These are phyloP conservation scores for Micromys minutus DNA, from an alignment of 2,113 vertebrate species.

Conservation along the genomic window DNA sequence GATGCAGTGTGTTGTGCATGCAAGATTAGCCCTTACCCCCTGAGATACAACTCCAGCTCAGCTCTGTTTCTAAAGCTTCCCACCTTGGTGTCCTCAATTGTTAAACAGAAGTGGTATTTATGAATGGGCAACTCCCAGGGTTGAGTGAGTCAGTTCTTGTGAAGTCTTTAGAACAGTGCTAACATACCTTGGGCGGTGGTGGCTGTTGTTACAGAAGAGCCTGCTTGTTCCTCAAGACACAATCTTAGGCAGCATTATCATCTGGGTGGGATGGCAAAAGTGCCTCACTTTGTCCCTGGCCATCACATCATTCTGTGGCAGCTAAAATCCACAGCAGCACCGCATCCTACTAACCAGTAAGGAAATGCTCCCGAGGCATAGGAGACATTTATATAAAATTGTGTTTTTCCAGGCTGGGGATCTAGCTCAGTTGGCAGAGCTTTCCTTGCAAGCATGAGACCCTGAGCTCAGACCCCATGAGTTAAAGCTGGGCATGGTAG, in stretches of 20 bases:
- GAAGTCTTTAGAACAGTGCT: neutral
- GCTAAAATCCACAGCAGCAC: neutral
- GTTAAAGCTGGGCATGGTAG: neutral
- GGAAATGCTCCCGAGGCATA: neutral
- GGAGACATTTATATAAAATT: neutral
- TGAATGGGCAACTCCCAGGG: neutral
- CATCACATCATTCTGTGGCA: neutral
- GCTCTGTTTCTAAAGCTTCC: neutral
- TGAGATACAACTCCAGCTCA: neutral
- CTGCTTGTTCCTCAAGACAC: fast-evolving
- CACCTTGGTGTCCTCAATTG: neutral
- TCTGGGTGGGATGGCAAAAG: fast-evolving
- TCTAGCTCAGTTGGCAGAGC: neutral
- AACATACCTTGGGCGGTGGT: too few relatives aligned
- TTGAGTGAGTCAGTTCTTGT: too few relatives aligned
- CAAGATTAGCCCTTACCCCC: neutral
- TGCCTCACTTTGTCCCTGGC: neutral
- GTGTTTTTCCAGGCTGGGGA: neutral
- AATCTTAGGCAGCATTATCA: neutral
- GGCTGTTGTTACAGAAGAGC: neutral
- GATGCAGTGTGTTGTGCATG: neutral
- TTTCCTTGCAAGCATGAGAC: neutral
- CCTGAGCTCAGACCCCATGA: neutral
- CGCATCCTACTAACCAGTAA: neutral
- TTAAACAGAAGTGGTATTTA: neutral